These are phyloP conservation scores for Scaptomyza polygonia DNA, from an alignment of 2,888 invertebrate species.

Conservation along the genomic window DNA sequence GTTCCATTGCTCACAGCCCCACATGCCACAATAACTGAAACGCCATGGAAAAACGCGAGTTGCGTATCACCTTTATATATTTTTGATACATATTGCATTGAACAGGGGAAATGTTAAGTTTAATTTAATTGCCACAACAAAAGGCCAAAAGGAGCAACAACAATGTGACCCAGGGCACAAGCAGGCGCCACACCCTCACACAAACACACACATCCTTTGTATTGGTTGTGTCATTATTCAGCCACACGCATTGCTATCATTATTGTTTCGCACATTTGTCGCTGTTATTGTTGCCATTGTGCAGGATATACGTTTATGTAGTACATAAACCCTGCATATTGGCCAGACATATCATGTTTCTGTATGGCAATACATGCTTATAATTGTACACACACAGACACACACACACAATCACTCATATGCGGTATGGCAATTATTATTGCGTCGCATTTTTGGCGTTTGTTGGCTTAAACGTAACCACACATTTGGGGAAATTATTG, in stretches of 20 bases:
- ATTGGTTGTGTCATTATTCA: conserved; percentile 53
- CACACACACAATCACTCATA: conserved; percentile 10
- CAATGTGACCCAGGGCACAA: conserved; percentile 65
- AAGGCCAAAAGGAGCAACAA: conserved; percentile 68
- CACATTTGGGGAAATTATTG: conserved; percentile 78
- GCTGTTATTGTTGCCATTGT: conserved; percentile 53
- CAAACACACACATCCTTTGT: conserved; percentile 22
- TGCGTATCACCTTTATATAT: conserved; percentile 20
- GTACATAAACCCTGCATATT: conserved; percentile 45
- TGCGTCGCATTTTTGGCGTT: conserved; percentile 63
- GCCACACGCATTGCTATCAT: conserved; percentile 32
- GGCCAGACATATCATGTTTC: conserved; percentile 31
- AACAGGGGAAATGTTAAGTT: conserved; percentile 70
- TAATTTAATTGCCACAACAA: conserved; percentile 77
- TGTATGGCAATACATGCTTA: conserved; percentile 51
- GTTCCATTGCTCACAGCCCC: conserved; percentile 37
- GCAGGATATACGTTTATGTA: conserved; percentile 36
- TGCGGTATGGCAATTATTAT: conserved; percentile 51
- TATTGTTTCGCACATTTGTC: conserved; percentile 63
- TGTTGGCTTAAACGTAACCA: conserved; percentile 75
- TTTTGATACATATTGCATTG: conserved; percentile 42
- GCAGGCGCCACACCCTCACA: conserved; percentile 5
- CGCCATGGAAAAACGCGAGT: conserved; percentile 17
- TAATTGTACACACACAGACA: conserved; percentile 41
- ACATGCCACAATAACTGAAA: conserved; percentile 25